These are phyloP conservation scores for Drosophila atripex DNA, from an alignment of 2,888 invertebrate genomes.

Conservation along the genomic window DNA sequence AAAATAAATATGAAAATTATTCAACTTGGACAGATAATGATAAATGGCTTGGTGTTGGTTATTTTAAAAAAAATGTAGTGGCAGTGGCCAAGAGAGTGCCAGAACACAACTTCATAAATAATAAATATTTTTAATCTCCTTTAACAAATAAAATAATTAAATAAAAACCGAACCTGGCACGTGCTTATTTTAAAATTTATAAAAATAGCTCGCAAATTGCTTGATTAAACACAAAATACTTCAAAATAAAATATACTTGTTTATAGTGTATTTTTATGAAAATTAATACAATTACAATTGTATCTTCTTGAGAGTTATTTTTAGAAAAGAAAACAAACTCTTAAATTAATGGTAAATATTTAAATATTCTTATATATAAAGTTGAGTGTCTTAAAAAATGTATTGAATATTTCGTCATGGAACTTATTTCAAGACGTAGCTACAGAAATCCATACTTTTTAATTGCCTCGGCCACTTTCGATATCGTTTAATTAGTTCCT, in stretches of 20 bases:
- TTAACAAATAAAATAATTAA: not conserved
- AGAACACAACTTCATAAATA: not conserved
- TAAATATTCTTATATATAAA: not conserved
- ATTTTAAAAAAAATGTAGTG: not conserved
- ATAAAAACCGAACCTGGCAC: not conserved
- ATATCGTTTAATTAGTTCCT: constrained; percentile 15
- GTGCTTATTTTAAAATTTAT: not conserved
- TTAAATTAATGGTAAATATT: constrained; percentile 1
- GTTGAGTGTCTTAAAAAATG: too few relatives aligned
- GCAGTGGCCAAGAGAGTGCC: not conserved
- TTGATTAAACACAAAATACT: not conserved
- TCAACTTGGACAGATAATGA: constrained; percentile 11
- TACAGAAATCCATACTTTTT: not conserved
- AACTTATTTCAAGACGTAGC: too few relatives aligned
- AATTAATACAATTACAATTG: not conserved
- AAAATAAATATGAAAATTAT: constrained; percentile 1
- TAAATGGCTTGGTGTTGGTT: not conserved
- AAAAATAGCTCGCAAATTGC: not conserved
- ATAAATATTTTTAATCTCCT: not conserved
- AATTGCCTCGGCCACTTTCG: constrained; percentile 1
- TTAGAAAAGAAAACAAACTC: not conserved
- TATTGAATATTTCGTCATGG: too few relatives aligned
- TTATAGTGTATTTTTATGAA: not conserved
- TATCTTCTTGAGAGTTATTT: not conserved
- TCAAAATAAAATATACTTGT: not conserved